Base-by-base conservation (phyloP, 1,140 invertebrate genomes). In the Latrodectus geometricus region DNA sequence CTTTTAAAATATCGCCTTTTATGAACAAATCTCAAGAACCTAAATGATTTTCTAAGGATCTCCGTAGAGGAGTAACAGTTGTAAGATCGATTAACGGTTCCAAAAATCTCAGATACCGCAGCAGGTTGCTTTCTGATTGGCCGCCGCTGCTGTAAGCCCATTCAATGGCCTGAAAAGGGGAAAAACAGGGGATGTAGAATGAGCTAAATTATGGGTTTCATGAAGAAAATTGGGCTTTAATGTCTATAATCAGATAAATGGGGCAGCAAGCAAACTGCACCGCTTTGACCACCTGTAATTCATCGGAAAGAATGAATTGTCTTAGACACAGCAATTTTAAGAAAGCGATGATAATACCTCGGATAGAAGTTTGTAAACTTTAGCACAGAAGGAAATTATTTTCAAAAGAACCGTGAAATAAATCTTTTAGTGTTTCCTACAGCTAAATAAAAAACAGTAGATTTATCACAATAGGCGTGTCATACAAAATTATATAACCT, bases 51-150 rank as follows among this genome's bases (percentile, higher is more conserved):
- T 74, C 80, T 50, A 35, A 81, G 65, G 70, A 54, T 70, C 48
- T 35, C 17, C 3, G 9, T 20, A 54, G 49, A 81, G 52, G 35
- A 61, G 80, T 83, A 83, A 83, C 80, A 83, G 80, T 83, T 83
- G 80, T 74, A 83, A 74, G 69, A 83, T 83, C 80, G 80, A 83
- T 83, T 83, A 83, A 83, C 48, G 14, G 21, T n/a, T 69, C 21
- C 20, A 11, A 4, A 21, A 61, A 69, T 69, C 68, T 20, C 15
- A 7, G 20, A 23, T 9, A 70, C 61, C 35, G 77, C 77, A 79
- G 77, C 61, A 23, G 15, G 21, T 35, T 79, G 65, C 61, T 35
- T 14, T 74, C 54, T 74, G 69, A 83, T 83, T 83, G 80, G 80
- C 80, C 23, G 15, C 14, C 14, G 50, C 79, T 8, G 2, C 17